These are phyloP conservation scores for Anthoscopus minutus DNA, from an alignment of 2,113 vertebrate genomes.

Conservation along the genomic window DNA sequence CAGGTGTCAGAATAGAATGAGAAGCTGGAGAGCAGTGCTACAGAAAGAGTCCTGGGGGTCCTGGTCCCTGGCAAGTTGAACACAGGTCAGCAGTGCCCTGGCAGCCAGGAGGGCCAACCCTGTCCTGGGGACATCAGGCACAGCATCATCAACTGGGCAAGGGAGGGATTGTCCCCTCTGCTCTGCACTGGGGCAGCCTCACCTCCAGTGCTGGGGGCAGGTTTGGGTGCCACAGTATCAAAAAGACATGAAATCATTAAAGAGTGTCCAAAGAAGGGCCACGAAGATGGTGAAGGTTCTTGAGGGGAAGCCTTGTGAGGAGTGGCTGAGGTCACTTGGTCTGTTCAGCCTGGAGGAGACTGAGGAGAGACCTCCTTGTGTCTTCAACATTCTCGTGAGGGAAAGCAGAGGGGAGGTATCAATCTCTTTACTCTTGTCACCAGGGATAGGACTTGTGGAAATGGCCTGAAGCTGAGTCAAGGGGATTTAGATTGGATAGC, in stretches of 20 bases:
- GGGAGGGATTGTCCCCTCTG: background rate
- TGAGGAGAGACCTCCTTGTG: background rate
- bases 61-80: rapidly evolving
- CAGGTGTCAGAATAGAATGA: background rate
- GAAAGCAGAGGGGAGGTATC: background rate
- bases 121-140: background rate
- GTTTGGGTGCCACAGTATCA: background rate
- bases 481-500: background rate
- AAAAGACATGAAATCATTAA: background rate
- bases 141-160: rapidly evolving
- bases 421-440: background rate
- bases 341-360: background rate
- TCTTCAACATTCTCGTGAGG: background rate
- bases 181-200: rapidly evolving
- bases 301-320: background rate
- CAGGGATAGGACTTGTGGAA: background rate
- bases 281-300: background rate
- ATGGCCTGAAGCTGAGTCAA: background rate
- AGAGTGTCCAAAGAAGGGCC: background rate
- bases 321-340: background rate
- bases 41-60: background rate
- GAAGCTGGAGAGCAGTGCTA: background rate
- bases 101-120: background rate
- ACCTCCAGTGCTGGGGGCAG: rapidly evolving
- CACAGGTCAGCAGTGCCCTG: background rate